Base-by-base conservation (phyloP, 1,140 invertebrate genomes). In the Ostrea edulis region DNA sequence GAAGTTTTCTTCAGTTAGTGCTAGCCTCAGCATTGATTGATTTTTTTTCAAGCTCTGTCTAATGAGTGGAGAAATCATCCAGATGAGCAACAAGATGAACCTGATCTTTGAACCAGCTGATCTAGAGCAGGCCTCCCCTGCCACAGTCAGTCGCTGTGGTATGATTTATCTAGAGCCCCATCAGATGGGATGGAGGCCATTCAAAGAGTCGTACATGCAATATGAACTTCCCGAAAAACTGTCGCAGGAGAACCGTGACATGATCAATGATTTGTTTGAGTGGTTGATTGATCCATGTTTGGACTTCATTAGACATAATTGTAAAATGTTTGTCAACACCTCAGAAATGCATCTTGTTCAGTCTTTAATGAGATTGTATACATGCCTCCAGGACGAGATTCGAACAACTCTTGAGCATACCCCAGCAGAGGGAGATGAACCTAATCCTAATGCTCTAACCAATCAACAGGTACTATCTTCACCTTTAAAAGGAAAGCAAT, bases 301-400 rank as follows among this genome's bases (percentile, higher is more conserved):
- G 58, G 91, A 94, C 81, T 95, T 94, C 88, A 93, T 95, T 12
- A 90, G 90, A 51, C 92, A 94, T 0, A 95, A 96, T 82, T 98
- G 97, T 94, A 96, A 96, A 88, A 96, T 96, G 55, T 98, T 99
- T 93, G 95, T 99, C 4, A 95, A 96, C 81, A 96, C 97, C 0
- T 97, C 97, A 0, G 97, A 98, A 77, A 96, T 98, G 89, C 98
- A 99, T 94, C 96, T 98, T 91, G 94, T 95, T 4, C 92, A 93
- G 87, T 93, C 93, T 1, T 86, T 94, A 51, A 93, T 95, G 93
- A 85, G 91, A 2, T 88, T 95, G 44, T 95, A 93, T 89, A 91
- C 92, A 11, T 93, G 93, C 84, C 89, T 95, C 0, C 92, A 95
- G 91, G 94, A 95, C 88, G 95, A 95, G 86, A 94, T 95, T 52